Conservation (phyloP, 1,140 invertebrate genomes). For the Tetramorium parvispinum region DNA sequence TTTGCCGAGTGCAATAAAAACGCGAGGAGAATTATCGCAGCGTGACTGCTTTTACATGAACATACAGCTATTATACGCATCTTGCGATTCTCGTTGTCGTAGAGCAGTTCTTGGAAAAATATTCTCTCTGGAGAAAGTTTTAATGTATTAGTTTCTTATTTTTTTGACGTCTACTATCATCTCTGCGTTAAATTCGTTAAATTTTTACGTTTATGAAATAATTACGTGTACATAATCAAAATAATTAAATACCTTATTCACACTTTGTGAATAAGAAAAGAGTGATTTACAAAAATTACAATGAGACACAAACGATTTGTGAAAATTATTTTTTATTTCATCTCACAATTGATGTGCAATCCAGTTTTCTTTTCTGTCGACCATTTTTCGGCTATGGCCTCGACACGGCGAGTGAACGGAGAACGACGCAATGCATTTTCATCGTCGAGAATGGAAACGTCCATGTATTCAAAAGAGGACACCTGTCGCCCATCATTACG, state of each 20-base stretch:
- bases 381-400: not conserved
- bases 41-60: not conserved
- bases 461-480: constrained; percentile 54
- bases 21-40: constrained; percentile 3
- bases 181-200: not conserved
- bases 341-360: not conserved
- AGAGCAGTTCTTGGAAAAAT: not conserved
- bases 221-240: not conserved
- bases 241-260: not conserved
- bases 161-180: not conserved
- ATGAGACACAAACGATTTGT: not conserved
- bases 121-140: too few relatives aligned
- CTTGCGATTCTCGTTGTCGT: not conserved
- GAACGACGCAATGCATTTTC: constrained; percentile 48
- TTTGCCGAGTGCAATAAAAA: constrained; percentile 18
- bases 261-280: not conserved
- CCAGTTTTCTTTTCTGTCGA: too few relatives aligned
- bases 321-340: not conserved
- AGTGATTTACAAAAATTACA: constrained; percentile 1
- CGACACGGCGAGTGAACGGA: not conserved
- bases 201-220: not conserved
- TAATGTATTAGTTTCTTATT: too few relatives aligned
- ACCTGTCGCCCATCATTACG: constrained; percentile 61
- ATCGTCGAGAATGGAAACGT: constrained; percentile 46
- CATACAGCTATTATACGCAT: not conserved